Conservation (phyloP, 2,797 vertebrate genomes). For the Anabacerthia variegaticeps region DNA sequence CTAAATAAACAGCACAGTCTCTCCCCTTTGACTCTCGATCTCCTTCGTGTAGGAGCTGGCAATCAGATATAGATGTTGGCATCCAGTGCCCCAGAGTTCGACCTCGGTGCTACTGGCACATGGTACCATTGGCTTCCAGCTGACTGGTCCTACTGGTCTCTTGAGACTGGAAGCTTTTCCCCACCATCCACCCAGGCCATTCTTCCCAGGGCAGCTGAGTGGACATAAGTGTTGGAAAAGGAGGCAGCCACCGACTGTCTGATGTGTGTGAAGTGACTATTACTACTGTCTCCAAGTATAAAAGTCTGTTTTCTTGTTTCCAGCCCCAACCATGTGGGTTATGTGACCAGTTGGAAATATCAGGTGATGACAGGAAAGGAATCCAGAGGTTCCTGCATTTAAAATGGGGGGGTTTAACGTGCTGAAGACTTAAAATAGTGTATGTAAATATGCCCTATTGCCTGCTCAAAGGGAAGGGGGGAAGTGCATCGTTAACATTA, state of each 20-base stretch:
- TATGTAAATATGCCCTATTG: slow-evolving; percentile 65
- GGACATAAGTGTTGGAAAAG: not conserved
- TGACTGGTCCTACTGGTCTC: not conserved
- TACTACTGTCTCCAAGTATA: not conserved
- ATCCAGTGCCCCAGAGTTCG: not conserved
- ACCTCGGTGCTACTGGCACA: not conserved
- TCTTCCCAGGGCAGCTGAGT: not conserved
- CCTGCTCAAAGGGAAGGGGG: slow-evolving; percentile 34
- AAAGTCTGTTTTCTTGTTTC: not conserved
- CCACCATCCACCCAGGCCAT: not conserved
- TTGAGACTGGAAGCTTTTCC: not conserved
- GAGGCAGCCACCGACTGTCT: not conserved
- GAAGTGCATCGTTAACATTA: slow-evolving; percentile 55
- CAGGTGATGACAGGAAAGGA: not conserved
- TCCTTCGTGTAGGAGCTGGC: not conserved
- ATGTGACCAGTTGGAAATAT: not conserved
- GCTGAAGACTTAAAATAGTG: slow-evolving; percentile 58
- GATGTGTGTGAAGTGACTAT: not conserved
- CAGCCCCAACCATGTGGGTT: not conserved
- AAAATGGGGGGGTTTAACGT: not conserved
- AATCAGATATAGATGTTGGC: not conserved
- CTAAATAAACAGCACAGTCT: not conserved
- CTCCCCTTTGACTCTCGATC: not conserved
- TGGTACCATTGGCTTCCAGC: not conserved
- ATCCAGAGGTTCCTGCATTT: slow-evolving; percentile 14